Evolutionary conservation across 2,797 vertebrate genomes (phyloP), one percentile per base, ranked within the genome.

Genomic region (Coranthus polyacanthus): DNA sequence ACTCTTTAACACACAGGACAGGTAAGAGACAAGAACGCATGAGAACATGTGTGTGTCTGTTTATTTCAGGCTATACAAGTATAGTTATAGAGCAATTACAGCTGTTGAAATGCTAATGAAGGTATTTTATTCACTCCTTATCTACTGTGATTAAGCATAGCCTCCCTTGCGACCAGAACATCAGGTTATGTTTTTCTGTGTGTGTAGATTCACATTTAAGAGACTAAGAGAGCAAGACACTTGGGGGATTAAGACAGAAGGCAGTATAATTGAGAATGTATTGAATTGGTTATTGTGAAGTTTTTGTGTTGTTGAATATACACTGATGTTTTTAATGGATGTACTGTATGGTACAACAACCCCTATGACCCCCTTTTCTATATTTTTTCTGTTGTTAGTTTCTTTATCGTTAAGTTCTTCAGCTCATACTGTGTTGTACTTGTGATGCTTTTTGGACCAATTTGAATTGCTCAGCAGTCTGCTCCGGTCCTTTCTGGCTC

Each of bases 101-200:
- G 69, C 49, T 73, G 69, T 71, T 83, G 44, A 47, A 43, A 77
- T 73, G 46, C 64, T 62, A 72, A 84, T 73, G 37, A 75, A 82
- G 29, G 59, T 29, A 32, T 75, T 83, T 83, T 26, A 74, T 59
- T 62, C 53, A 32, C 38, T 58, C 26, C 22, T 65, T 75, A 84
- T 80, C 49, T 50, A 17, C 39, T 50, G 12, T 71, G 75, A 72
- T 72, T 36, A 72, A 78, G 49, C 37, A 15, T 17, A 51, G 9
- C 21, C 44, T 68, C 54, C 68, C 44, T 42, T 56, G 51, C 64
- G 69, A 54, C 72, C 50, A 53, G 16, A 56, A 29, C 49, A 76
- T 49, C 56, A 46, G 16, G 36, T 63, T 63, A 38, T 18, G 46
- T 39, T 18, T 61, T 36, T 67, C 7, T 49, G 43, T 46, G 46